Percentiles rank a stretch among this genome's conserved stretches.
phyloP scores from a whole-genome alignment of 2,113 vertebrate genomes.

The Carassius gibelio region DNA sequence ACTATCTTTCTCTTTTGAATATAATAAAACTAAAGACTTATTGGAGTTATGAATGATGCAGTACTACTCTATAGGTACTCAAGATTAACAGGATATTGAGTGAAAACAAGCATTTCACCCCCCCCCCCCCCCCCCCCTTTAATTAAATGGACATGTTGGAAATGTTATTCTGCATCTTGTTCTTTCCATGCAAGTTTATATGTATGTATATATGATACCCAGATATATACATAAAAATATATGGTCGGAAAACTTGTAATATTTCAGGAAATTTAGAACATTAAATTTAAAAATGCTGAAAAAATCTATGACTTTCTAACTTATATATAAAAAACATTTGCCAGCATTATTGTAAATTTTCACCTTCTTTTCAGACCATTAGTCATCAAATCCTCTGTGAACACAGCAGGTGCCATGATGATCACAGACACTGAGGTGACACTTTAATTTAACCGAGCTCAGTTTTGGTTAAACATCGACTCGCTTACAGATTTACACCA shows the following conservation, averaged over 20 bases:
- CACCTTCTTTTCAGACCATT: slow-evolving; percentile 7
- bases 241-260: neutral
- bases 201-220: neutral
- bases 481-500: neutral
- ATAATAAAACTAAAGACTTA: too few relatives aligned
- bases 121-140: too few relatives aligned
- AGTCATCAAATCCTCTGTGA: slow-evolving; percentile 21
- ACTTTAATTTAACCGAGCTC: slow-evolving; percentile 10
- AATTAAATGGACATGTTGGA: neutral
- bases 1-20: too few relatives aligned
- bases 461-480: neutral
- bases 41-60: too few relatives aligned
- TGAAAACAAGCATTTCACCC: too few relatives aligned
- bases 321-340: too few relatives aligned
- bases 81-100: too few relatives aligned
- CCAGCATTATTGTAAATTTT: neutral
- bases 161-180: neutral
- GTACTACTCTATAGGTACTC: too few relatives aligned
- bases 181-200: too few relatives aligned
- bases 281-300: neutral
- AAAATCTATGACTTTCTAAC: neutral
- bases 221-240: neutral
- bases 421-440: slow-evolving; percentile 2
- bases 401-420: slow-evolving; percentile 22
- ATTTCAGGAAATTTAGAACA: too few relatives aligned